These are phyloP conservation scores for Poeciliopsis prolifica DNA, from an alignment of 2,113 vertebrate genomes.

Conservation along the genomic window DNA sequence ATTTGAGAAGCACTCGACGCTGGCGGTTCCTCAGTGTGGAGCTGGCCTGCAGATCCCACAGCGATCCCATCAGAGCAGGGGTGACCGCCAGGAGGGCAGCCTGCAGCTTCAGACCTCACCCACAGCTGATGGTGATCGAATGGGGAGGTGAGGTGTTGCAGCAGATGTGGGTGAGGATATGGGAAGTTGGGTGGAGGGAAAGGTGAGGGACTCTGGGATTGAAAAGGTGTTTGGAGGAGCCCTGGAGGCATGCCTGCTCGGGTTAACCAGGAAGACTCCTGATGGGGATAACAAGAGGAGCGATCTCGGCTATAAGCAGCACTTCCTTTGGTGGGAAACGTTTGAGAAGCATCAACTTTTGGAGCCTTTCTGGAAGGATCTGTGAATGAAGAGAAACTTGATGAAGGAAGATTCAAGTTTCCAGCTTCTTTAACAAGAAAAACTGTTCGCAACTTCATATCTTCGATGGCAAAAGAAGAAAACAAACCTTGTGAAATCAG, in stretches of 20 bases:
- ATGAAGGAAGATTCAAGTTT: neutral
- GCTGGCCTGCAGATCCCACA: conserved; percentile 7
- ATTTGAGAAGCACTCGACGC: conserved; percentile 11
- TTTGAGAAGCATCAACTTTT: conserved; percentile 25
- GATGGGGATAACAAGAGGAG: conserved; percentile 1
- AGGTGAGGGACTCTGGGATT: conserved; percentile 15
- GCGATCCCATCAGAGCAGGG: conserved; percentile 10
- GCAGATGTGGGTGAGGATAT: conserved; percentile 21
- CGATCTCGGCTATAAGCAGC: conserved; percentile 31
- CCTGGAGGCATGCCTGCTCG: conserved; percentile 11
- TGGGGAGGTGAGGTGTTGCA: conserved; percentile 4
- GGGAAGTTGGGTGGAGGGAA: conserved; percentile 24
- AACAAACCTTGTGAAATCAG: conserved; percentile 44
- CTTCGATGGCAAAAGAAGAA: neutral
- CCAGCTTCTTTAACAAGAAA: neutral
- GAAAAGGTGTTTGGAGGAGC: conserved; percentile 33
- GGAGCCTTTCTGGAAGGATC: conserved; percentile 12
- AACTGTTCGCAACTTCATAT: neutral
- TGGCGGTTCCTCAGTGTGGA: conserved; percentile 29
- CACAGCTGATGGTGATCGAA: neutral
- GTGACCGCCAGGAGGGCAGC: neutral
- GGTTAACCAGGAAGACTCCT: conserved; percentile 48
- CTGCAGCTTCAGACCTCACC: conserved; percentile 19
- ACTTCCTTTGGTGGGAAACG: conserved; percentile 25
- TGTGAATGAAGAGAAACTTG: conserved; percentile 4